Base-by-base conservation (phyloP, 2,113 vertebrate genomes). In the Hydrochoerus hydrochaeris region DNA sequence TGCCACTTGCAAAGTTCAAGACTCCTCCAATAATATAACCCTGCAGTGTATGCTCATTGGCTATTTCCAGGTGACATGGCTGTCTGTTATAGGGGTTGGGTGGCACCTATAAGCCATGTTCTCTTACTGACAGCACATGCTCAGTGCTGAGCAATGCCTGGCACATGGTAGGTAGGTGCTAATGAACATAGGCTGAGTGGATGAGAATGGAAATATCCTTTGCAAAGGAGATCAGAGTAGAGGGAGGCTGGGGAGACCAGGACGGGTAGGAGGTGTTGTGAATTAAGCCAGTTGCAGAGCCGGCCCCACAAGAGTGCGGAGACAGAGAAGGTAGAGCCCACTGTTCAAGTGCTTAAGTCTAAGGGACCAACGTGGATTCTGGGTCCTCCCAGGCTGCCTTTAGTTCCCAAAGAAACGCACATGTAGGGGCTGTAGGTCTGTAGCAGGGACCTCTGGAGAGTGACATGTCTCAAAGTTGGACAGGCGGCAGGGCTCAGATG, bases 1-100 rank as follows among this genome's bases (percentile, higher is more conserved):
- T 13, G 13, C 73, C 44, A 44, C 73, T 57, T 41, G 49, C 2
- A 0, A 7, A 60, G 52, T 6, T 17, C 20, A 7, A 1, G 12
- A 14, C 14, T 57, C 3, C 26, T 10, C 22, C 7, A 0, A 7
- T 7, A 10, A 24, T 12, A 22, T 19, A 52, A 9, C 22, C 10
- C 57, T 75, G 54, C 10, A 0, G 0, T 41, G 8, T 4, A 13
- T 17, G 4, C 57, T 28, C 54, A 17, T 58, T 58, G 5, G 35
- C 60, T 30, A 38, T n/a, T 63, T 52, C 44, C 44, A 69, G 62
- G 20, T 5, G 20, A 67, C 13, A 41, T 58, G 13, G 6, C 14
- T 57, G 67, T 82, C 80, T 90, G 65, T 24, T n/a, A n/a, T n/a
- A n/a, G n/a, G n/a, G n/a, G 1, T 8, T 58, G 38, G 73, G 54